Evolutionary conservation across 2,797 vertebrate genomes (phyloP), one percentile per base, ranked within the genome.

Genomic region (Melanotaenia maccullochi): DNA sequence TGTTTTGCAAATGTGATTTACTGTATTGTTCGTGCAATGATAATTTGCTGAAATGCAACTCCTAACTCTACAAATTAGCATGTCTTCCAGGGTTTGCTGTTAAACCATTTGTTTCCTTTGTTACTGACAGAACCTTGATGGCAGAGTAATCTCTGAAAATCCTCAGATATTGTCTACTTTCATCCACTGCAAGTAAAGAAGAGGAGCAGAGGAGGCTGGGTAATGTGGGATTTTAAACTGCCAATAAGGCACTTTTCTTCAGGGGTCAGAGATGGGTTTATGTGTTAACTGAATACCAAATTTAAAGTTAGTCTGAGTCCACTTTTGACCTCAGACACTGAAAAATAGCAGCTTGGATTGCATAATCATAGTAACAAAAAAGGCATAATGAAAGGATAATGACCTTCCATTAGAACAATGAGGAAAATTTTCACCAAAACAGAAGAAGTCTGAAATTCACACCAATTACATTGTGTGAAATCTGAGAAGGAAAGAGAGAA

Each of bases 61-160:
- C 30, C 61, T 49, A 61, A 70, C 55, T 30, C 47, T 20, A 28
- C 11, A 58, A 54, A 52, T 63, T 52, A 60, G 49, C 44, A n/a
- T 57, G 42, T 30, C 38, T 38, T 0, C 75, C 47, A 35, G 65
- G 25, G 49, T 71, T 78, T 66, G 42, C 59, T 30, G 47, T 74
- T 64, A 65, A 67, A 79, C 44, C 54, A 28, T 82, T 68, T 24
- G 55, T 51, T 69, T 69, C 22, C 5, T 55, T 69, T 47, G 36
- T 36, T 74, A 73, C 66, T 71, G 73, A 68, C 72, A 36, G 44
- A 62, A 52, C 33, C 55, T 51, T 35, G 65, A 81, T 58, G 72
- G 35, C 42, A n/a, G 63, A 74, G 68, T 80, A 85, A 82, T 83
- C 71, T 72, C 73, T 69, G 5, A 13, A 70, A 83, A 83, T 77